Base-by-base conservation (phyloP, 2,888 invertebrate genomes). In the Andrena dorsata region DNA sequence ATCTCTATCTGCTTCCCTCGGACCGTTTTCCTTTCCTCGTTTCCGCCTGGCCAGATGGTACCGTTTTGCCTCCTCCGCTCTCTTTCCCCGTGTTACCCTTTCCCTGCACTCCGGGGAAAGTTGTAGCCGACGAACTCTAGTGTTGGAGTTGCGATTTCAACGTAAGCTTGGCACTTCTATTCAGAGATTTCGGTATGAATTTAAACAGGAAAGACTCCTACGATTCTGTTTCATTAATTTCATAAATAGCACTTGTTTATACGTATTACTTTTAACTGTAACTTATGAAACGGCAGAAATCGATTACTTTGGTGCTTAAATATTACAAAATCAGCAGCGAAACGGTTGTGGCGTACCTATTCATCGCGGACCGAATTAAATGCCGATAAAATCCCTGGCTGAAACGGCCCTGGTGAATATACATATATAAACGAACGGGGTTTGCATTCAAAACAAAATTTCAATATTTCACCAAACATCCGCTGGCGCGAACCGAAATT, bases 381-480 rank as follows among this genome's bases (percentile, higher is more conserved):
- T 2, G 26, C 23, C 26, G 65, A 60, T 60, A 51, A 65, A 80
- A 80, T 0, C 53, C 71, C 10, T 2, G 51, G 23, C 5, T 23
- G 70, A 64, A 41, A 13, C 10, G 58, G 23, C 32, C 23, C 28
- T 41, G 32, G 63, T 32, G 30, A 35, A 41, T 41, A 16, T 41
- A 41, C 41, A 41, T 41, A 16, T 47, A 56, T 60, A 79, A 70
- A 79, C 51, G 56, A 35, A 16, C 23, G 51, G 28, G 23, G 61
- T 30, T 16, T 32, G 49, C 64, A 80, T 71, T 64, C 71, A 51
- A 80, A 77, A 77, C 64, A 65, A 80, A 65, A 77, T 80, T 80
- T 80, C 78, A 80, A 80, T 77, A 71, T 77, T 77, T 77, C 78
- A 64, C 23, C 64, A 41, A 76, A 73, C 73, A 76, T 58, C 32